Base-by-base conservation (phyloP, 2,113 vertebrate genomes). In the Todiramphus chloris region DNA sequence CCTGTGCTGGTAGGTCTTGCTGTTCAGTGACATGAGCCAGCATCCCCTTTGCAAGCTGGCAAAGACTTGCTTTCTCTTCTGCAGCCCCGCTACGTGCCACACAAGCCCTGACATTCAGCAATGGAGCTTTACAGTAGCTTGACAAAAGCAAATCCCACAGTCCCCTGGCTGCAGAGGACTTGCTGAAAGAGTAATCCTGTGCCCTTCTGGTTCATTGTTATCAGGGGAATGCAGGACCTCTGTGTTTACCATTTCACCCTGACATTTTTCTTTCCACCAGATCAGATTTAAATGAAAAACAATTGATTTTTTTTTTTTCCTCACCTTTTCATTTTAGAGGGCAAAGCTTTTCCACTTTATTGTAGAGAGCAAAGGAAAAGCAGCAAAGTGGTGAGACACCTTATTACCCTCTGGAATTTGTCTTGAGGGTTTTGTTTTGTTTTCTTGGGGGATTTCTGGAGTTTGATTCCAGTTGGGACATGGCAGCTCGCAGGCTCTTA, bases 401-500 rank as follows among this genome's bases (percentile, higher is more conserved):
- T 75, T 66, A 37, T 41, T 14, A 3, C 51, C 66, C 82, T 13
- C 58, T 35, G 70, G 21, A 27, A 4, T 27, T 39, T 43, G 35
- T 11, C 73, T 46, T 16, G 13, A 24, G 48, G 39, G 12, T 37
- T 20, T 41, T 15, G 13, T 8, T 12, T 10, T 12, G 8, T 10
- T 30, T 51, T 43, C 44, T 78, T 59, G 50, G 56, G 62, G 1
- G 2, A 31, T 35, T 50, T 25, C 58, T 3, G 2, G 62, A 5
- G 30, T 60, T 84, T 63, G 41, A 20, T 43, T 43, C 43, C 1
- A 2, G 14, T 37, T 33, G 48, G 66, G 78, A 3, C 12, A 8
- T 1, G 6, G 23, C 14, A 0, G 1, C 39, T 46, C 1, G 1
- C 33, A 73, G 82, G 12, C 82, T 89, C 31, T 58, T 73, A 8